Percentiles rank a stretch among this genome's conserved stretches.
Evolutionary conservation across 2,797 vertebrate species (phyloP).

Genomic region (Allobates femoralis): DNA sequence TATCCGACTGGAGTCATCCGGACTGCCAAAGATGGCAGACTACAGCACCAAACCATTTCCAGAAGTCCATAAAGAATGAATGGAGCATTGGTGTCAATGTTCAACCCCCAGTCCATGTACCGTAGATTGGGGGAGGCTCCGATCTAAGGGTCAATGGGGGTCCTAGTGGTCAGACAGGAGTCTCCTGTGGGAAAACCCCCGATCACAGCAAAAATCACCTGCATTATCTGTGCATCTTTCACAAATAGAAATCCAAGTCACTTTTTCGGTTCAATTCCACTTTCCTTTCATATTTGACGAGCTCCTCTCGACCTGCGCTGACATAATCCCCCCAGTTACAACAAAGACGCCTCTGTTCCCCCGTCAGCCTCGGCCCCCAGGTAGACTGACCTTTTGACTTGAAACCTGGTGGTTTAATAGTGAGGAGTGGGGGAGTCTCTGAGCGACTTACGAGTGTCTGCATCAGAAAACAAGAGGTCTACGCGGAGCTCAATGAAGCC

Average conservation of each 20-base stretch:
- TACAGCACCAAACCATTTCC: too few species aligned
- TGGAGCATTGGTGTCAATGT: too few species aligned
- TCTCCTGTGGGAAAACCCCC: neutral
- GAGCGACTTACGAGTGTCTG: neutral
- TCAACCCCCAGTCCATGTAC: too few species aligned
- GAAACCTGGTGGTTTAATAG: slow-evolving; percentile 24
- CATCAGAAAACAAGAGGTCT: slow-evolving; percentile 29
- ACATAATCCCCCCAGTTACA: neutral
- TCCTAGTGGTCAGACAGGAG: neutral
- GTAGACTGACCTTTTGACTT: slow-evolving; percentile 41
- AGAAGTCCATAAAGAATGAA: too few species aligned
- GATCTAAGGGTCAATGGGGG: neutral
- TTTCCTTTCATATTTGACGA: neutral
- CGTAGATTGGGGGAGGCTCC: too few species aligned
- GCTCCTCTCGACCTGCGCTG: neutral
- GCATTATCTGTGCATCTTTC: neutral
- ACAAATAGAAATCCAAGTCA: neutral
- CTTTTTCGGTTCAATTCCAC: neutral
- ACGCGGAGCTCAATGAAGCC: neutral
- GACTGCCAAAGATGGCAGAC: too few species aligned
- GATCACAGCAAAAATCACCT: neutral
- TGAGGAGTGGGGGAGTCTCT: neutral
- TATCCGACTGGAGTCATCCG: too few species aligned
- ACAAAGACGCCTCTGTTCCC: slow-evolving; percentile 43
- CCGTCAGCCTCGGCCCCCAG: slow-evolving; percentile 22